Conservation (phyloP, 2,113 vertebrate genomes). For the Triplophysa siluroides region DNA sequence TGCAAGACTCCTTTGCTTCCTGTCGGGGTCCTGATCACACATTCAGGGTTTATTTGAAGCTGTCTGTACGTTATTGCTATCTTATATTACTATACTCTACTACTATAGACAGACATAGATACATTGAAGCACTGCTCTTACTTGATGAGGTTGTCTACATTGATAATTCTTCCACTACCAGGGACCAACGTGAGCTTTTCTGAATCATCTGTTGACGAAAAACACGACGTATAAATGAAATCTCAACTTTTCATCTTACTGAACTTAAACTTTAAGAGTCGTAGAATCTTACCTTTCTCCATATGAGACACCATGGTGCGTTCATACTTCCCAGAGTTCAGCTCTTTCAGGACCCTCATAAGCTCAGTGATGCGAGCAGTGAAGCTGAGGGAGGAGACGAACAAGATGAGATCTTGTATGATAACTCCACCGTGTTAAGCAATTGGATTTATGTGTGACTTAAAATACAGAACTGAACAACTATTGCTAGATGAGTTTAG, state of each 20-base stretch:
- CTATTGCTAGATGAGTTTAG: not conserved
- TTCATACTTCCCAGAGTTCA: slow-evolving; percentile 92
- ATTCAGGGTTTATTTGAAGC: too few relatives aligned
- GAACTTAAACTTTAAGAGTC: not conserved
- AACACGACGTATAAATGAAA: slow-evolving; percentile 31
- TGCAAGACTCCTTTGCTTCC: too few relatives aligned
- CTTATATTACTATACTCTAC: too few relatives aligned
- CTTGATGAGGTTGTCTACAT: slow-evolving; percentile 92
- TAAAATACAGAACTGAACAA: not conserved
- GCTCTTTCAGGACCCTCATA: slow-evolving; percentile 91
- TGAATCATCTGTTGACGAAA: slow-evolving; percentile 70
- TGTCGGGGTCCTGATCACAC: too few relatives aligned
- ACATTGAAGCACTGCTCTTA: slow-evolving; percentile 60
- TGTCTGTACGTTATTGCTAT: too few relatives aligned
- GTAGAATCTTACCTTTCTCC: slow-evolving; percentile 79
- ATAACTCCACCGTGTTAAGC: not conserved
- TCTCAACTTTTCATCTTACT: not conserved
- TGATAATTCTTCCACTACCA: slow-evolving; percentile 87
- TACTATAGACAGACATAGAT: too few relatives aligned
- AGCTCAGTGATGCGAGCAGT: slow-evolving; percentile 95
- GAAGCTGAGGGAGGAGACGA: slow-evolving; percentile 75
- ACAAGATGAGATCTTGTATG: not conserved
- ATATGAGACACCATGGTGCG: slow-evolving; percentile 91
- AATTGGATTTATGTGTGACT: not conserved
- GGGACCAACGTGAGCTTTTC: slow-evolving; percentile 78